Base-by-base conservation (phyloP, 2,888 invertebrate genomes). In the Panzeria rudis region DNA sequence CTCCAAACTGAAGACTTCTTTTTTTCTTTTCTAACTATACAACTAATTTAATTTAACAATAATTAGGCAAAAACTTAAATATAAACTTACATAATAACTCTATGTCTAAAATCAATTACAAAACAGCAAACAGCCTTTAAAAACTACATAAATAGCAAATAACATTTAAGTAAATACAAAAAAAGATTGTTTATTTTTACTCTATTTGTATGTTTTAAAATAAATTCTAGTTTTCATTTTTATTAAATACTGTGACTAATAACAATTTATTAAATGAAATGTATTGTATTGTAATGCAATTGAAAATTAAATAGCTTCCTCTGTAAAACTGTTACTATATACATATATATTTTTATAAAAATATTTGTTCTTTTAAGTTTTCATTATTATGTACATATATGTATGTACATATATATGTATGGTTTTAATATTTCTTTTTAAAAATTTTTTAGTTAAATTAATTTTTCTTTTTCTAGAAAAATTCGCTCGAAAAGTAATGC, bases 281-380 rank as follows among this genome's bases (percentile, higher is more conserved):
- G 32, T 38, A 66, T 41, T 47, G 5, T n/a, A 77, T 56, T 50
- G 11, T 68, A 50, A 20, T 69, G 20, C 62, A 77, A 11, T 77
- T 71, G 0, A 71, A 69, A 75, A 69, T 77, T 71, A 68, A 69
- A 73, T 76, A 82, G 81, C 71, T 75, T 80, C 80, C 77, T 81
- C 23, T 84, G 61, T 38, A 41, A 66, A 83, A 66, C 68, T 71
- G 72, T 59, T 80, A 68, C 61, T 69, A 78, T 75, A 66, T 72
- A 66, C 32, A 78, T 71, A 75, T 44, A 73, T 77, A 66, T 77
- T 79, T 84, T 71, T 84, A 78, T 78, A 68, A 68, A 50, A 38
- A 54, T 81, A 71, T 80, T 56, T 71, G 71, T 80, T 64, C 56
- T 38, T 85, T 87, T 62, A 76, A 56, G 66, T 84, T 54, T 84